Conservation (phyloP, 2,113 vertebrate species). For the Sus scrofa region T2T-Sscrofa CM000819.6:76046001-76046500, state of each 20-base stretch:
- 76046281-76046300: neutral
- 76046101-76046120: neutral
- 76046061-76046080: neutral
- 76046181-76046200: neutral
- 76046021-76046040: slow-evolving; percentile 32
- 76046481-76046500: neutral
- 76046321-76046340: neutral
- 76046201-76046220: neutral
- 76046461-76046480: neutral
- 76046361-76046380: neutral
- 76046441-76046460: neutral
- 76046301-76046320: neutral
- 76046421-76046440: neutral
- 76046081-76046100: neutral
- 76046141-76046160: neutral
- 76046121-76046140: neutral
- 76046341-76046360: neutral
- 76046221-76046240: neutral
- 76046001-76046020: neutral
- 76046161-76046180: neutral
- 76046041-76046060: neutral
- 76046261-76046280: neutral
- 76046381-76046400: neutral
- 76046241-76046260: neutral
- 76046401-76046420: neutral